These are phyloP conservation scores for Oryzias melastigma DNA, from an alignment of 2,113 vertebrate genomes.

Conservation along the genomic window DNA sequence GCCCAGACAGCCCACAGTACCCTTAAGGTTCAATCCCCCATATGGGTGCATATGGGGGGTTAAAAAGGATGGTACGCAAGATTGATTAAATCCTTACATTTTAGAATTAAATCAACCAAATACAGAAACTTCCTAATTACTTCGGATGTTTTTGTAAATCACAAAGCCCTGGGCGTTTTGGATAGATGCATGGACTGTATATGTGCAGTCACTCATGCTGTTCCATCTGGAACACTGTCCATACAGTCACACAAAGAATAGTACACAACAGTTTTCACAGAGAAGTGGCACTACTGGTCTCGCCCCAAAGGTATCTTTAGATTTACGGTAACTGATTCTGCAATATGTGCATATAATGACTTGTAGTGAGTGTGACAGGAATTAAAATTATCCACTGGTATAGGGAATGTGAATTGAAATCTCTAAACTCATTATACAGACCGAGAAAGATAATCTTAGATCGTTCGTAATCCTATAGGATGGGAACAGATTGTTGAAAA, in stretches of 20 bases:
- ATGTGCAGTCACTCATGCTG: constrained; percentile 3
- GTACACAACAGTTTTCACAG: constrained; percentile 12
- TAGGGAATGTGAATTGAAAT: constrained; percentile 9
- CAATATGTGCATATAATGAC: constrained; percentile 5
- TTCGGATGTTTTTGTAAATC: constrained; percentile 14
- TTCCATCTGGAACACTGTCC: constrained; percentile 16
- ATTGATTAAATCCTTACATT: not conserved
- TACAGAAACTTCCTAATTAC: constrained; percentile 8
- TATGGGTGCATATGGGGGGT: too few relatives aligned
- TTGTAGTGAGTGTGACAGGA: not conserved
- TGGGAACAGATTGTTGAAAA: constrained; percentile 27
- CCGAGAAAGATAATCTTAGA: constrained; percentile 32
- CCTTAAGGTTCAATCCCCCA: too few relatives aligned
- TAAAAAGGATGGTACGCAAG: too few relatives aligned
- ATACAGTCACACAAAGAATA: constrained; percentile 9
- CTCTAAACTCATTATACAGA: constrained; percentile 27
- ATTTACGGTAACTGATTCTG: constrained; percentile 25
- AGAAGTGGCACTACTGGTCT: not conserved
- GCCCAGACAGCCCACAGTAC: too few relatives aligned
- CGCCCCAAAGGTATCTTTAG: constrained; percentile 9
- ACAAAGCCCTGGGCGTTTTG: constrained; percentile 11
- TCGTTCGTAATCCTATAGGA: constrained; percentile 31
- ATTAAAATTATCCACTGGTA: not conserved
- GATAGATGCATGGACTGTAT: constrained; percentile 22
- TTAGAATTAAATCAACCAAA: not conserved